Evolutionary conservation across 2,113 vertebrate species (phyloP).

Genomic region (Paramisgurnus dabryanus): DNA sequence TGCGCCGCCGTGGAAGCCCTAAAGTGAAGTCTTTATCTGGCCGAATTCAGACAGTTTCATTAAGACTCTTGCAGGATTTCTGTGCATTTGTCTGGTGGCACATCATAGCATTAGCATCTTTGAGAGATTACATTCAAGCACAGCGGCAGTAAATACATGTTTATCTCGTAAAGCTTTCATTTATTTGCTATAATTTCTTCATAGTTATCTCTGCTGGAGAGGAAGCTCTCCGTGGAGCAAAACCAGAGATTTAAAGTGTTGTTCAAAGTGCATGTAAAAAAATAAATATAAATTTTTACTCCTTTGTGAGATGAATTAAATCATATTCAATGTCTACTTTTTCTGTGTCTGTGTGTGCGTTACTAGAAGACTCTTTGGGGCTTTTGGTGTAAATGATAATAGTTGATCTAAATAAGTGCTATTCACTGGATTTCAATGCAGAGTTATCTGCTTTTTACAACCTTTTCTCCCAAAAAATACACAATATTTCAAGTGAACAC

Average conservation of each 20-base stretch:
- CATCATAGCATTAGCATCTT: conserved; percentile 61
- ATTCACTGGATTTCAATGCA: no score
- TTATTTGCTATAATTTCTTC: conserved; percentile 10
- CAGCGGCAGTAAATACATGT: conserved; percentile 51
- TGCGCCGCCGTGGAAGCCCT: conserved; percentile 51
- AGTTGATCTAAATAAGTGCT: no score
- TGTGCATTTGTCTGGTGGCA: conserved; percentile 42
- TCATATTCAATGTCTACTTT: not conserved
- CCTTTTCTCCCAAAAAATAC: no score
- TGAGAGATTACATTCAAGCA: conserved; percentile 45
- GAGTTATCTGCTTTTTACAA: no score
- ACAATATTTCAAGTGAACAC: no score
- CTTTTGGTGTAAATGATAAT: no score
- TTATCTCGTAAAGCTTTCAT: conserved; percentile 42
- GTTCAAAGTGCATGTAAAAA: conserved; percentile 14
- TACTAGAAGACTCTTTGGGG: not conserved
- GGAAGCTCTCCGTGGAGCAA: conserved; percentile 9
- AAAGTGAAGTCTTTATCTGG: conserved; percentile 74
- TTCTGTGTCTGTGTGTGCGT: not conserved
- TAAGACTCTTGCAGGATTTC: conserved; percentile 63
- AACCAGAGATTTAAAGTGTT: not conserved
- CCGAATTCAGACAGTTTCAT: conserved; percentile 73
- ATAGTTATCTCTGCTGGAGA: conserved; percentile 16
- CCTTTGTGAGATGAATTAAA: not conserved
- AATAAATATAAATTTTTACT: not conserved